Conservation (phyloP, 1,140 invertebrate genomes). For the Philaenus spumarius region DNA sequence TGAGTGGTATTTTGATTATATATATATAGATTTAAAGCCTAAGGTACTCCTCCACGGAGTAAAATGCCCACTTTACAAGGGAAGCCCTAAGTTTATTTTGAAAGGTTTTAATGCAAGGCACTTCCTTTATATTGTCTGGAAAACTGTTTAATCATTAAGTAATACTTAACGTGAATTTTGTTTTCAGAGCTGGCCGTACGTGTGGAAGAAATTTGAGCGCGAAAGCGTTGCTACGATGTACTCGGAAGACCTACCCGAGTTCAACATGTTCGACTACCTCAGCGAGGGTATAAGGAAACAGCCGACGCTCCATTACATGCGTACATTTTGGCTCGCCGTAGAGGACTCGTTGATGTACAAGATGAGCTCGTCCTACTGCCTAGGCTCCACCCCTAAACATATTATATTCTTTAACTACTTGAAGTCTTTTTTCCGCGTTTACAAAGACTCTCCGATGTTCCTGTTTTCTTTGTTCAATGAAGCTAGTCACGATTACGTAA, state of each 20-base stretch:
- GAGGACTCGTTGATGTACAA: constrained; percentile 29
- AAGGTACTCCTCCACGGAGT: too few species aligned
- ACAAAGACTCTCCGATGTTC: constrained; percentile 25
- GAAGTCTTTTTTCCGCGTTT: constrained; percentile 41
- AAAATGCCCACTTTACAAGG: too few species aligned
- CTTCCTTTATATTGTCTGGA: too few species aligned
- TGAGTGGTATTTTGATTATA: too few species aligned
- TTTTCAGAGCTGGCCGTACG: constrained; percentile 36
- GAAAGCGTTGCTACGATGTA: constrained; percentile 40
- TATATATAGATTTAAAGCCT: too few species aligned
- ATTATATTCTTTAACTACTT: constrained; percentile 48
- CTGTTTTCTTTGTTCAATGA: constrained; percentile 45
- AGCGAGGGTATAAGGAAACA: constrained; percentile 38
- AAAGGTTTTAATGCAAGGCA: too few species aligned
- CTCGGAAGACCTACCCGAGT: constrained; percentile 39
- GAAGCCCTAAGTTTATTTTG: too few species aligned
- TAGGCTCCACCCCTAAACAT: constrained; percentile 43
- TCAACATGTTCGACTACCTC: constrained; percentile 41
- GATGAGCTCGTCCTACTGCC: constrained; percentile 38
- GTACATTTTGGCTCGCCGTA: constrained; percentile 37
- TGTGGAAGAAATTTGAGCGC: constrained; percentile 37
- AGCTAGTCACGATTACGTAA: constrained; percentile 47
- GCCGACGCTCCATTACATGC: constrained; percentile 44
- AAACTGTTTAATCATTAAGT: too few species aligned
- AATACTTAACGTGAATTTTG: too few species aligned